Base-by-base conservation (phyloP, 2,888 invertebrate genomes). In the Luperina testacea region DNA sequence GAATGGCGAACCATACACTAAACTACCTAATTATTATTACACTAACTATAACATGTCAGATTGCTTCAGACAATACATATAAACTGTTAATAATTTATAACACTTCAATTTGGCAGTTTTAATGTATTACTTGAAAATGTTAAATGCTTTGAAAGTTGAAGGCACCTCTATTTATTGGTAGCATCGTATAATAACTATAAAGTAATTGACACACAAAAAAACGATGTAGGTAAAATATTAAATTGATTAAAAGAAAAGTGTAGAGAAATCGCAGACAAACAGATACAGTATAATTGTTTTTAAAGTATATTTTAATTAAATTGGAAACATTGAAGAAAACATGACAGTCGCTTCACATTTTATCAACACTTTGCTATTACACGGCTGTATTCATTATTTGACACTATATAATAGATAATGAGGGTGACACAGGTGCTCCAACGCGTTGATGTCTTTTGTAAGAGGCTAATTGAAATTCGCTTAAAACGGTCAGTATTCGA, bases 371-470 rank as follows among this genome's bases (percentile, higher is more conserved):
- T 68, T 51, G 32, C 64, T 69, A 53, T 72, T 51, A 69, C 38
- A n/a, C 17, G 63, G 3, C 24, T 24, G 11, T 38, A 57, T 81
- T 51, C 45, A 64, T 73, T 38, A 65, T 61, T 42, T 15, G 64
- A 32, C 45, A 65, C 69, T 70, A 42, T 20, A 70, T 77, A 79
- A 74, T 45, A 75, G 48, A n/a, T 68, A 77, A 81, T 81, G 20
- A 38, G 64, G 61, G 72, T 70, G 85, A 75, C 69, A 59, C 32
- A 83, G 75, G 27, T 68, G 72, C 80, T 45, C 42, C 53, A 51
- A 87, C 92, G 88, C 93, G 93, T 93, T 93, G 93, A 93, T 89
- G 92, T 93, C 93, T 93, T 93, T 93, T 91, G 87, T 92, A 89
- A 59, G 88, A 72, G 53, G 59, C 78, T 59, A 75, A 85, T 84